Evolutionary conservation across 1,140 invertebrate genomes (phyloP).

Genomic region (Doryteuthis pealeii): DNA sequence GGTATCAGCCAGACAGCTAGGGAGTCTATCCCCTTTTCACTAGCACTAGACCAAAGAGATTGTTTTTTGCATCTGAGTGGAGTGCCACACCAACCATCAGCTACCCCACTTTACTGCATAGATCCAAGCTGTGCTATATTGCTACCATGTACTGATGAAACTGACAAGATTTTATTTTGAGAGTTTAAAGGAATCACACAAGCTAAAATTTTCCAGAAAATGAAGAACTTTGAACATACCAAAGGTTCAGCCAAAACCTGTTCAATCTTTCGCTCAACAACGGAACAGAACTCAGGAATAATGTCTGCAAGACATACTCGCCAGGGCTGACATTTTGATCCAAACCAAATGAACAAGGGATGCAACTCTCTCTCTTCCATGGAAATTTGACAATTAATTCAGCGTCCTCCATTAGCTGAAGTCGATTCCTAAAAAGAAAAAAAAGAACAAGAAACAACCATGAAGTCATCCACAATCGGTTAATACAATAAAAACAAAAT

Average conservation of each 20-base stretch:
- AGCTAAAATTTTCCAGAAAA: no score
- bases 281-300: conserved; percentile 91
- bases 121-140: no score
- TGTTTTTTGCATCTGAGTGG: no score
- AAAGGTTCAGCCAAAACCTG: conserved; percentile 86
- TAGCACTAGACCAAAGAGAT: no score
- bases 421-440: neutral
- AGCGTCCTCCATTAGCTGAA: neutral
- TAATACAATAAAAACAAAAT: no score
- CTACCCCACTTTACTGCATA: no score
- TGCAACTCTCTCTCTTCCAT: conserved; percentile 35
- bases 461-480: neutral
- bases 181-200: no score
- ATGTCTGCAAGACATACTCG: conserved; percentile 90
- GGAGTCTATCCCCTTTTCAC: no score
- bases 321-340: conserved; percentile 63
- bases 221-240: conserved; percentile 61
- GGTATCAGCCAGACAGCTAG: no score
- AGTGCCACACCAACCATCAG: no score
- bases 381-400: conserved; percentile 32
- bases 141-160: no score
- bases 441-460: neutral
- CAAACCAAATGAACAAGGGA: conserved; percentile 19
- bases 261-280: conserved; percentile 94
- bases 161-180: no score